Conservation (phyloP, 2,113 vertebrate species). For the Arizona elegans region DNA sequence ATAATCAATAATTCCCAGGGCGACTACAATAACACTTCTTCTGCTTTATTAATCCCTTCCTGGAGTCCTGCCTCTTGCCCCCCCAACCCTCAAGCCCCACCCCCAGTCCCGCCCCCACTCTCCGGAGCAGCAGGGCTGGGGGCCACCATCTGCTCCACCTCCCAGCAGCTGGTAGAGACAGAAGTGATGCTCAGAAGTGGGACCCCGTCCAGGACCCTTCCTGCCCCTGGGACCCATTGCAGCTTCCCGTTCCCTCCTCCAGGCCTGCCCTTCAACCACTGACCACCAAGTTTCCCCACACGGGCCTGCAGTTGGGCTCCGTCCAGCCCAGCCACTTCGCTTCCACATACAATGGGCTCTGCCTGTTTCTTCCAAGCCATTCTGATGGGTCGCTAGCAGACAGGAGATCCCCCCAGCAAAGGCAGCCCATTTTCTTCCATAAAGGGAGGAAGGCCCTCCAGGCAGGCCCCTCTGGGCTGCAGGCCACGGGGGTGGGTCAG, state of each 20-base stretch:
- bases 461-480: too few species aligned
- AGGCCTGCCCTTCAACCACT: background rate
- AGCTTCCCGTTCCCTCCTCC: background rate
- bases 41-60: background rate
- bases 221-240: background rate
- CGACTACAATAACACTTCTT: background rate
- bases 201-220: background rate
- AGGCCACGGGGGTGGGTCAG: background rate
- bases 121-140: background rate
- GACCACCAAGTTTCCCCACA: background rate
- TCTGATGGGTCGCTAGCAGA: background rate
- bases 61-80: background rate
- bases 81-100: background rate
- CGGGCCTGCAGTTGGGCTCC: background rate
- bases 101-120: accelerated
- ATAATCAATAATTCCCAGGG: background rate
- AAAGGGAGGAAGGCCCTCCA: background rate
- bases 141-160: background rate
- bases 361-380: background rate
- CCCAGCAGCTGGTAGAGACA: background rate
- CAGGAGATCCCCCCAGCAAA: background rate
- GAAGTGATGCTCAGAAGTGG: background rate
- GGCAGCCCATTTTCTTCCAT: background rate
- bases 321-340: background rate
- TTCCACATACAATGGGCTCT: background rate